Conservation (phyloP, 2,888 invertebrate species). For the Napeogenes sylphis region DNA sequence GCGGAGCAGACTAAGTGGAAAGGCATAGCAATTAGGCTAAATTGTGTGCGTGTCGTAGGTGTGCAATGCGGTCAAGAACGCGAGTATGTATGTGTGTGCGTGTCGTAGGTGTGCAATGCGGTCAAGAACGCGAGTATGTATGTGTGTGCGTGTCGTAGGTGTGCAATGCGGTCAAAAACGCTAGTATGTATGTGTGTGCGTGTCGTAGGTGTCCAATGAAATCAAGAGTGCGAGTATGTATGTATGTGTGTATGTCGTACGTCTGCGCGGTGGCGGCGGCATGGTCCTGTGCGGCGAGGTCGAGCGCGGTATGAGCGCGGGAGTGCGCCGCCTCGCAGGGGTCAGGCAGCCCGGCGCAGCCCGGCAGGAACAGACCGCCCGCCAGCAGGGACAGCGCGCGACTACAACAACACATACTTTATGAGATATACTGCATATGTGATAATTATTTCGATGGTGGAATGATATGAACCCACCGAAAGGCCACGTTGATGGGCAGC, state of each 20-base stretch:
- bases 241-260: constrained; percentile 33
- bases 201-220: too few species aligned
- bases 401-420: constrained; percentile 42
- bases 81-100: background rate
- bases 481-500: constrained; percentile 93
- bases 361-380: constrained; percentile 96
- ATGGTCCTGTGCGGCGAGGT: constrained; percentile 93
- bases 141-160: background rate
- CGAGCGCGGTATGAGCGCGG: constrained; percentile 93
- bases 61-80: too few species aligned
- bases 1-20: constrained; percentile 79
- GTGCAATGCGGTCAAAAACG: too few species aligned
- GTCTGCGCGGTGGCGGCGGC: constrained; percentile 97
- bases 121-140: background rate
- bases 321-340: constrained; percentile 95
- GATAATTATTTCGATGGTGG: background rate
- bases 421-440: background rate
- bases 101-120: too few species aligned
- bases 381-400: constrained; percentile 94
- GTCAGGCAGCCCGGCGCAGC: constrained; percentile 94
- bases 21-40: background rate
- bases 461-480: constrained; percentile 67
- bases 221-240: background rate
- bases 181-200: background rate
- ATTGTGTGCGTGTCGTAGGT: too few species aligned